Conservation (phyloP, 1,140 invertebrate species). For the Atta cephalotes region DNA sequence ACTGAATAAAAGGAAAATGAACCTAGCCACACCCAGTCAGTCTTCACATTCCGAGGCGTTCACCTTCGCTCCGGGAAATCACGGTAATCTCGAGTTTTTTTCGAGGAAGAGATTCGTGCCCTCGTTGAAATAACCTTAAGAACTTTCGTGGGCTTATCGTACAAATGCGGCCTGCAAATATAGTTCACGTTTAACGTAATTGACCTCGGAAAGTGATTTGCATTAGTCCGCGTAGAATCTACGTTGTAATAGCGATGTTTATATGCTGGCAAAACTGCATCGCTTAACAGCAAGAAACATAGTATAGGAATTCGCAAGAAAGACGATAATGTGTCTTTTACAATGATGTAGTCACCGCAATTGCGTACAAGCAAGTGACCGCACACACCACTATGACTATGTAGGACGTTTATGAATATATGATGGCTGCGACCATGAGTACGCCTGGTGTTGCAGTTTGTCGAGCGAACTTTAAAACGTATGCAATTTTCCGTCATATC, state of each 20-base stretch:
- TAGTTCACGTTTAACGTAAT: slow-evolving; percentile 60
- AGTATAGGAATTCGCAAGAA: slow-evolving; percentile 24
- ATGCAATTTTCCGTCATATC: slow-evolving; percentile 63
- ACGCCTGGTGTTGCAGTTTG: slow-evolving; percentile 56
- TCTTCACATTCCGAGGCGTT: slow-evolving; percentile 67
- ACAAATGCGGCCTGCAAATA: slow-evolving; percentile 47
- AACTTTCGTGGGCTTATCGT: slow-evolving; percentile 60
- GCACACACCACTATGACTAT: not conserved
- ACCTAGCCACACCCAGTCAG: slow-evolving; percentile 69
- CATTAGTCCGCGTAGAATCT: slow-evolving; percentile 36
- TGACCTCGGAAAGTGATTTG: slow-evolving; percentile 38
- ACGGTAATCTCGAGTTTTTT: slow-evolving; percentile 70
- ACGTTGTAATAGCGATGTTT: slow-evolving; percentile 41
- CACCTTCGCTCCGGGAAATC: slow-evolving; percentile 71
- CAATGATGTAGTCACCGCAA: slow-evolving; percentile 52
- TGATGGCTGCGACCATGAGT: slow-evolving; percentile 46
- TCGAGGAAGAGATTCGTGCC: slow-evolving; percentile 43
- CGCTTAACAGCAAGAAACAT: slow-evolving; percentile 51
- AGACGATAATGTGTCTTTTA: slow-evolving; percentile 34
- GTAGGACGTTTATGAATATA: slow-evolving; percentile 56
- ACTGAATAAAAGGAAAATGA: slow-evolving; percentile 77
- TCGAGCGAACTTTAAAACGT: slow-evolving; percentile 63
- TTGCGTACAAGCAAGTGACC: slow-evolving; percentile 60
- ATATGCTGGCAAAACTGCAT: not conserved
- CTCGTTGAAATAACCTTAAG: slow-evolving; percentile 54